Percentiles rank a stretch among this genome's conserved stretches.
These are phyloP conservation scores for Brachionus manjavacas DNA, from an alignment of 1,140 invertebrate genomes.

Conservation along the genomic window DNA sequence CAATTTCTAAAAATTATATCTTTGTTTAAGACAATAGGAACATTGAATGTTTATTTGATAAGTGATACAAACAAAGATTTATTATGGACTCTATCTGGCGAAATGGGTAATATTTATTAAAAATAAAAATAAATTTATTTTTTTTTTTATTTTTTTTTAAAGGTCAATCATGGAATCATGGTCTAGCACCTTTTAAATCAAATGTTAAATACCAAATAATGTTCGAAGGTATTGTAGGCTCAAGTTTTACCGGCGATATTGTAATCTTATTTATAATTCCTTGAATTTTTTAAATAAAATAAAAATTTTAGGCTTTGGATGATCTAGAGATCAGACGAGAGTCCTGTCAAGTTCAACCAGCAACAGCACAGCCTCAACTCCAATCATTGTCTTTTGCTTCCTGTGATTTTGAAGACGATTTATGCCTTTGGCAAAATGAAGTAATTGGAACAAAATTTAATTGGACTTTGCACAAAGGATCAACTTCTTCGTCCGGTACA, in stretches of 20 bases:
- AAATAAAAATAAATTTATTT: neutral
- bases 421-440: slow-evolving; percentile 17
- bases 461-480: slow-evolving; percentile 22
- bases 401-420: slow-evolving; percentile 65
- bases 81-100: slow-evolving; percentile 5
- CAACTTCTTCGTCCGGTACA: neutral
- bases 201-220: slow-evolving; percentile 43
- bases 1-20: neutral
- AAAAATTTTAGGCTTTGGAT: slow-evolving; percentile 33
- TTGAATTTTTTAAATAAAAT: neutral
- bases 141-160: neutral
- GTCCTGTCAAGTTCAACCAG: slow-evolving; percentile 26
- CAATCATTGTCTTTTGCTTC: neutral
- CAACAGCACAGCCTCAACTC: neutral
- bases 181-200: slow-evolving; percentile 17
- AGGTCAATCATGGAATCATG: slow-evolving; percentile 27
- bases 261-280: slow-evolving; percentile 47
- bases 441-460: slow-evolving; percentile 18
- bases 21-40: slow-evolving; percentile 21
- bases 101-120: neutral
- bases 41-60: slow-evolving; percentile 42
- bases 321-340: slow-evolving; percentile 3
- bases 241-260: slow-evolving; percentile 67
- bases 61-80: neutral
- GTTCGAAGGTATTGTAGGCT: slow-evolving; percentile 63